Evolutionary conservation across 2,113 vertebrate species (phyloP), one percentile per base, ranked within the genome.

Genomic region (Setophaga kirtlandii): DNA sequence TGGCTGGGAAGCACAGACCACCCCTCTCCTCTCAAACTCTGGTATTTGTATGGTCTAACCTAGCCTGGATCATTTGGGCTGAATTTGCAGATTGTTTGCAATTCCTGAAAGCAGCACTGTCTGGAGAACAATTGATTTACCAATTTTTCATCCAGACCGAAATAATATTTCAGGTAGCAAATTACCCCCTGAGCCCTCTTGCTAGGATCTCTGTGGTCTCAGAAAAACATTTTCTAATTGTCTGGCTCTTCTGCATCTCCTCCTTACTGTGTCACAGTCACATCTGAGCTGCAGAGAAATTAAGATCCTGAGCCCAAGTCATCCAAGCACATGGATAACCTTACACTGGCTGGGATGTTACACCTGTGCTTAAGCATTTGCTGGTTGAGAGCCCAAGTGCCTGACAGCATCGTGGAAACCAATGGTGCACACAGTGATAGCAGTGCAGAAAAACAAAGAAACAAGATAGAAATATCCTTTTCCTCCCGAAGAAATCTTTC

Each of bases 281-380:
- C 76, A 92, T 86, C 60, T 81, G 65, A 92, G 69, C 73, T 0
- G 1, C 37, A 71, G 69, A 83, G 65, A 68, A 82, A 73, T 62
- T 56, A 71, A 87, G 88, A 90, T 87, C 56, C 86, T 81, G 80
- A 90, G 92, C 83, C 86, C 68, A 81, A 91, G 80, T 92, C 92
- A 89, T 83, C 86, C 83, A 92, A 90, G 93, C 83, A 84, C 92
- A 92, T 76, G 90, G 93, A 93, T 95, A 94, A 94, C 94, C 83
- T 93, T 93, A 84, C 3, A 0, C 86, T 0, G 39, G n/a, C 53
- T 71, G 81, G 73, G 80, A 73, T 84, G 86, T 90, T 92, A 95
- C 85, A 94, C 33, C 46, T 92, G 92, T 91, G 88, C 83, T 87
- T 76, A 89, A 97, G 85, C 53, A 93, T 96, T 97, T 93, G 76